These are phyloP conservation scores for Tachyglossus aculeatus DNA, from an alignment of 2,797 vertebrate species.

Conservation along the genomic window DNA sequence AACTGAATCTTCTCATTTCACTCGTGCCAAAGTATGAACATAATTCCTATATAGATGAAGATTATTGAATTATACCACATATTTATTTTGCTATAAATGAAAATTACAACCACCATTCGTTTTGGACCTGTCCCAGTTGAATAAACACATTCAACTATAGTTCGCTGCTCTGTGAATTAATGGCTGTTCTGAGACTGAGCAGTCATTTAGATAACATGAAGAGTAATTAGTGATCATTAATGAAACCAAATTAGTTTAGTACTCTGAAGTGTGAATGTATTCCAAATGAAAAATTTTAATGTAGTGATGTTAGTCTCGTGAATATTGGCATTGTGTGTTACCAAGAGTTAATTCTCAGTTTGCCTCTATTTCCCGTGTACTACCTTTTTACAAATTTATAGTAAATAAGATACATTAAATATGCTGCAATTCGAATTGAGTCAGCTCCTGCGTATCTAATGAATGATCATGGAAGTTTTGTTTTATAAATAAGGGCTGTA, in stretches of 20 bases:
- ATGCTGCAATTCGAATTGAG: no score
- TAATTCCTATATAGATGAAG: no score
- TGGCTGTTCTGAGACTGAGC: background rate
- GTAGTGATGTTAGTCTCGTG: background rate
- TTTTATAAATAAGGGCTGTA: no score
- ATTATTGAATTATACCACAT: background rate
- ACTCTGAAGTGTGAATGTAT: background rate
- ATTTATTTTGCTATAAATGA: background rate
- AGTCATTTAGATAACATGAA: background rate
- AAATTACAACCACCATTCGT: background rate
- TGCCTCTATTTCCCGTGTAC: no score
- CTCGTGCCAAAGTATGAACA: no score
- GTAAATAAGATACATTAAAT: no score
- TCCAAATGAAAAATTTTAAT: background rate
- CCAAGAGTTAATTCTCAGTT: no score
- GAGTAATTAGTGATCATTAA: background rate
- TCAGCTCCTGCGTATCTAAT: no score
- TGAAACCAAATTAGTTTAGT: background rate
- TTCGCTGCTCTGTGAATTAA: background rate
- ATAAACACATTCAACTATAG: background rate
- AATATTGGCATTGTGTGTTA: background rate
- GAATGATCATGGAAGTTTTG: no score
- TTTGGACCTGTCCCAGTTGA: background rate
- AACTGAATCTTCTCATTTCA: no score
- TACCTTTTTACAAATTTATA: no score